Base-by-base conservation (phyloP, 1,140 invertebrate genomes). In the Leptinotarsa lineolata region DNA sequence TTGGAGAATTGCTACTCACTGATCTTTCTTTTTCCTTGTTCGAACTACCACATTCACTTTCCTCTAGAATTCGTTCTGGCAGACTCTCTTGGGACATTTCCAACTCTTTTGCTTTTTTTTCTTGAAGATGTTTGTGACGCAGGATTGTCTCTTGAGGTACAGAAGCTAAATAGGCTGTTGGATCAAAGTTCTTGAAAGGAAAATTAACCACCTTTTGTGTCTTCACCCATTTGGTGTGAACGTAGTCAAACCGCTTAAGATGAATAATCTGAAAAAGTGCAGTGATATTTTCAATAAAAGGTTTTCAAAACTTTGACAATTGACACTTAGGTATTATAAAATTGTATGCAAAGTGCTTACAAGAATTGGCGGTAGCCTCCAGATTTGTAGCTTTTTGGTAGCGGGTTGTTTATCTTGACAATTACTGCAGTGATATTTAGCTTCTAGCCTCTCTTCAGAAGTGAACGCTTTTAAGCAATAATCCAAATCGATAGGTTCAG, bases 141-240 rank as follows among this genome's bases (percentile, higher is more conserved):
- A 91, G 81, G 68, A 93, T 90, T 4, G 91, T 93, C 82, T 92
- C 90, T 79, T 91, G 89, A 2, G 93, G 92, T 20, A 93, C 90
- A 1, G 91, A 89, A 1, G 92, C 93, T 20, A 95, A 84, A 85
- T 92, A 95, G 2, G 89, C 88, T 1, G 92, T 93, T 0, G 93
- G 93, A 84, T 96, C 93, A 83, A 96, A 95, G 80, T 94, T 87
- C 72, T 90, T 87, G 74, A 92, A 90, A 1, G 94, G 94, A 82
- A 96, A 96, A 80, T 94, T 92, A 1, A 97, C 95, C 60, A 94
- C 93, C 84, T 96, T 96, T 81, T 95, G 93, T 0, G 94, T 96
- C 83, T 97, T 97, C n/a, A 96, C 92, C 94, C 94, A 96, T 81
- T 94, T 92, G 80, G 90, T 92, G 83, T 94, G 93, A 8, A 95